These are phyloP conservation scores for Nomada ruficornis DNA, from an alignment of 2,888 invertebrate species.

Conservation along the genomic window DNA sequence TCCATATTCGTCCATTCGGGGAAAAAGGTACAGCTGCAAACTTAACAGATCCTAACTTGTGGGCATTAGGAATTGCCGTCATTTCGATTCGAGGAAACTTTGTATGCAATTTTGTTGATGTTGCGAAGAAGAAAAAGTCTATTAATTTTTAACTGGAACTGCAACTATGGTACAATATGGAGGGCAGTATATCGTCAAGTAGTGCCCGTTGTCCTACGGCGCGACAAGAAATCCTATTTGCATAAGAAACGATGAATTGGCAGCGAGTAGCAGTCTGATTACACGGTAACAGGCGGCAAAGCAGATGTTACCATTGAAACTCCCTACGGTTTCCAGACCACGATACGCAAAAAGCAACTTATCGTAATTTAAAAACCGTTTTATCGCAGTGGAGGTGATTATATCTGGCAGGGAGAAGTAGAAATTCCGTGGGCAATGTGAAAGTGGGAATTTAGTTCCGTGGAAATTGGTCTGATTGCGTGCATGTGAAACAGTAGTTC, in stretches of 20 bases:
- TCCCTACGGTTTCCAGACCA: not conserved
- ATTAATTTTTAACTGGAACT: constrained; percentile 5
- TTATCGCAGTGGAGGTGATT: not conserved
- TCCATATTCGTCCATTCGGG: no score
- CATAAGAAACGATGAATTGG: constrained; percentile 28
- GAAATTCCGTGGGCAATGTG: constrained; percentile 9
- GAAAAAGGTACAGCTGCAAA: no score
- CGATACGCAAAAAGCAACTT: not conserved
- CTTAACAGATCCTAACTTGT: no score
- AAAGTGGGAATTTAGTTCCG: constrained; percentile 17
- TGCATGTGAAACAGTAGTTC: not conserved
- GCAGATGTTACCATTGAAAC: constrained; percentile 25
- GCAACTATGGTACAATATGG: constrained; percentile 6
- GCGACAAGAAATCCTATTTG: constrained; percentile 34
- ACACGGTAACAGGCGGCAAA: constrained; percentile 20
- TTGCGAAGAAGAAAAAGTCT: not conserved
- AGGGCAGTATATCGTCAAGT: constrained; percentile 20
- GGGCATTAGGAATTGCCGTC: no score
- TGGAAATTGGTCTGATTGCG: not conserved
- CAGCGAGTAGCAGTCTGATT: constrained; percentile 38
- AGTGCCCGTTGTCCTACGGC: not conserved
- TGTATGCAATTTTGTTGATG: not conserved
- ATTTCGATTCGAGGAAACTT: not conserved
- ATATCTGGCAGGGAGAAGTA: no score
- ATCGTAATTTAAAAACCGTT: constrained; percentile 22